phyloP scores from a whole-genome alignment of 2,797 vertebrate genomes.

The Urosaurus nigricauda region DNA sequence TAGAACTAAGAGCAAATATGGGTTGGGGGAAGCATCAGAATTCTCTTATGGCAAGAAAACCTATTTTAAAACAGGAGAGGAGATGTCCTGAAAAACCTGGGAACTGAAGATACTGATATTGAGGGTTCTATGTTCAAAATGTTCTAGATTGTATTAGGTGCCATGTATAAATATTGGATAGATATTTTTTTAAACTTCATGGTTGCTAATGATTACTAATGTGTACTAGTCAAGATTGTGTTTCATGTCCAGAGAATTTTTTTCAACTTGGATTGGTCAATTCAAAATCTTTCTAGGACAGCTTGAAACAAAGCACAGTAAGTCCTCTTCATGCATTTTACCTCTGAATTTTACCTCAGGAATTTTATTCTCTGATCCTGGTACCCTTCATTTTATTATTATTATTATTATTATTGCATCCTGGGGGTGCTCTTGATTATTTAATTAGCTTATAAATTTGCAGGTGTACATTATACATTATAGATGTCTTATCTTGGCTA shows the following conservation, averaged over 20 bases:
- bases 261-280: neutral
- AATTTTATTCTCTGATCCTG: neutral
- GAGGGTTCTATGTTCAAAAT: neutral
- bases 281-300: neutral
- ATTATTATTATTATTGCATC: too few relatives aligned
- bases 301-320: conserved; percentile 2
- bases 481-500: neutral
- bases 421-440: neutral
- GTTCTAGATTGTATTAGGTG: neutral
- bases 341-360: neutral
- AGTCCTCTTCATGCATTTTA: neutral
- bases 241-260: neutral
- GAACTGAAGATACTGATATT: too few relatives aligned
- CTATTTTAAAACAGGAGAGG: neutral
- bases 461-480: neutral
- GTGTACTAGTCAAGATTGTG: neutral
- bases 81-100: neutral
- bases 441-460: neutral
- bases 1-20: too few relatives aligned
- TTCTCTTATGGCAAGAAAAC: neutral
- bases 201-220: neutral
- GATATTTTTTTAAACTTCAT: neutral
- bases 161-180: neutral
- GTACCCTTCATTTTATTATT: neutral
- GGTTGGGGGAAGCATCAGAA: too few relatives aligned